Evolutionary conservation across 2,113 vertebrate genomes (phyloP), one percentile per base, ranked within the genome.

Genomic region (Pardalotus punctatus): DNA sequence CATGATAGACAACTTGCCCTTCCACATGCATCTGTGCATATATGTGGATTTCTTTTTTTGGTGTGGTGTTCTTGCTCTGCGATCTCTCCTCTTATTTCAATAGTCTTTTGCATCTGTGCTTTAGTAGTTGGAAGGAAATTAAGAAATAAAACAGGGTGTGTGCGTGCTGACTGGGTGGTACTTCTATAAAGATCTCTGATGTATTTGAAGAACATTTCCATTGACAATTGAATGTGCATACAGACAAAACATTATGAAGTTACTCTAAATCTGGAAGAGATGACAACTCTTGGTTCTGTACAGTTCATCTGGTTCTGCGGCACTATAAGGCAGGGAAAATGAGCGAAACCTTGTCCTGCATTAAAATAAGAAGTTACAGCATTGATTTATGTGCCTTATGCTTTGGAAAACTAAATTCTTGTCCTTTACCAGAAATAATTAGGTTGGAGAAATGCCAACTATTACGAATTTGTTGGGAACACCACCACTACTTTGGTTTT

Each of bases 1-100:
- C 0, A 0, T 56, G 53, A 76, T 67, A 47, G 1, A 17, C 27
- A 43, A 5, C 57, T 77, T 86, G 33, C 23, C 45, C 4, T 10
- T 74, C 57, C 35, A 45, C 1, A 0, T 73, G 50, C 42, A 19
- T 36, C 25, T 16, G 13, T 61, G 22, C 43, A 36, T 28, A 11
- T 19, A 24, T 36, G 33, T n/a, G 50, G 40, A 40, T 57, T 67
- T 71, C 3, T 73, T 53, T 25, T 38, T 67, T 36, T 42, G 8
- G 11, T 56, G 22, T 73, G n/a, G 14, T 57, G 48, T 70, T 80
- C 23, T 82, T 53, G 18, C 28, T 93, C 40, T 91, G n/a, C 28
- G 19, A 6, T 60, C 40, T 90, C 17, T 76, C 8, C 42, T 16
- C 25, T 51, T 89, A 29, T 54, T 67, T 61, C 78, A 33, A 56